Evolutionary conservation across 2,113 vertebrate genomes (phyloP).

Genomic region (Bettongia penicillata): DNA sequence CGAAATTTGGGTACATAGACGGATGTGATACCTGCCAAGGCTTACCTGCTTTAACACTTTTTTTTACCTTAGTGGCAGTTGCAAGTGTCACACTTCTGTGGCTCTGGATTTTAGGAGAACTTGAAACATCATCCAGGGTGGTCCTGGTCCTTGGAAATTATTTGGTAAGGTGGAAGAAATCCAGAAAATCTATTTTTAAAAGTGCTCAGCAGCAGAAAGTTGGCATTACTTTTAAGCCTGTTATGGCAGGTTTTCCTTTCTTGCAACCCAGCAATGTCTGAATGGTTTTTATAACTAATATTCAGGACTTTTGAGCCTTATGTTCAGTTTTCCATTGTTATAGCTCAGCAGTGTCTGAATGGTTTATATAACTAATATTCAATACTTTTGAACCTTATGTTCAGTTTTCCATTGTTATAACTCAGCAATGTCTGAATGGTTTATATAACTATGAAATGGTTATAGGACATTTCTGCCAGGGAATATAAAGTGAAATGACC

Average conservation of each 20-base stretch:
- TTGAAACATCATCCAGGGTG: constrained; percentile 33
- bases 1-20: constrained; percentile 33
- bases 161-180: constrained; percentile 1
- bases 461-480: not conserved
- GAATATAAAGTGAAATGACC: not conserved
- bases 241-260: not conserved
- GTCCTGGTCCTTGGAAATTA: constrained; percentile 35
- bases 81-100: constrained; percentile 27
- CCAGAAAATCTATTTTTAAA: not conserved
- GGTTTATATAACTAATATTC: not conserved
- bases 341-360: constrained; percentile 1
- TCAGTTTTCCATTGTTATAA: too few species aligned
- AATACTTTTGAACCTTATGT: too few species aligned
- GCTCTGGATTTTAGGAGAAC: constrained; percentile 31
- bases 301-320: not conserved
- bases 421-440: not conserved
- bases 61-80: constrained; percentile 14
- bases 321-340: not conserved
- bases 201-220: not conserved
- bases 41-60: constrained; percentile 8
- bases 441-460: not conserved
- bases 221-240: not conserved
- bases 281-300: constrained; percentile 13
- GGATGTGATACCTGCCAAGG: constrained; percentile 22
- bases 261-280: constrained; percentile 17